Evolutionary conservation across 2,113 vertebrate species (phyloP).

Genomic region (Psophia crepitans): DNA sequence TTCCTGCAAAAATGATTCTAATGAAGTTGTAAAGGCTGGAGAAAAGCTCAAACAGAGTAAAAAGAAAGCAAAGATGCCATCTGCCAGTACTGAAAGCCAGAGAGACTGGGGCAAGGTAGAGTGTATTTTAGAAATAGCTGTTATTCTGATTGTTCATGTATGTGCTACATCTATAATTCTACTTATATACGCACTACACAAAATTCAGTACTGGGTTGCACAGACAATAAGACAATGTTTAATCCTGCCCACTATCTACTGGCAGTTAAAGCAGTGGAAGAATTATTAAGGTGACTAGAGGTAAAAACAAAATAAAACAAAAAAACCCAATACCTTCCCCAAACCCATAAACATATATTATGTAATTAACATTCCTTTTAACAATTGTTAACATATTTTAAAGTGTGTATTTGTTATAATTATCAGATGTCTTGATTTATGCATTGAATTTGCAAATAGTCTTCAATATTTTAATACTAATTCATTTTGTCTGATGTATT

Average conservation of each 20-base stretch:
- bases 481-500: slow-evolving; percentile 33
- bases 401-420: not conserved
- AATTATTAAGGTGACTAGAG: not conserved
- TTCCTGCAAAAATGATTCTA: slow-evolving; percentile 98
- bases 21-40: slow-evolving; percentile 95
- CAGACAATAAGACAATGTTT: not conserved
- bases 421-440: not conserved
- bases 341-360: not conserved
- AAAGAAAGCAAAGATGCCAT: slow-evolving; percentile 99
- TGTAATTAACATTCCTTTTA: not conserved
- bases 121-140: slow-evolving; percentile 43
- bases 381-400: not conserved
- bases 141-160: not conserved
- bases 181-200: not conserved
- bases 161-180: slow-evolving; percentile 13
- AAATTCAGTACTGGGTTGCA: slow-evolving; percentile 28
- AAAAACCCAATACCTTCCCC: not conserved
- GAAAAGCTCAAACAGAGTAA: slow-evolving; percentile 98
- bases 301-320: not conserved
- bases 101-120: slow-evolving; percentile 98
- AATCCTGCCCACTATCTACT: not conserved
- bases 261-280: not conserved
- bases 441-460: not conserved
- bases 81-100: slow-evolving; percentile 95
- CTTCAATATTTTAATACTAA: not conserved